Evolutionary conservation across 2,888 invertebrate species (phyloP), one percentile per base, ranked within the genome.

Genomic region (Zootermopsis nevadensis): DNA sequence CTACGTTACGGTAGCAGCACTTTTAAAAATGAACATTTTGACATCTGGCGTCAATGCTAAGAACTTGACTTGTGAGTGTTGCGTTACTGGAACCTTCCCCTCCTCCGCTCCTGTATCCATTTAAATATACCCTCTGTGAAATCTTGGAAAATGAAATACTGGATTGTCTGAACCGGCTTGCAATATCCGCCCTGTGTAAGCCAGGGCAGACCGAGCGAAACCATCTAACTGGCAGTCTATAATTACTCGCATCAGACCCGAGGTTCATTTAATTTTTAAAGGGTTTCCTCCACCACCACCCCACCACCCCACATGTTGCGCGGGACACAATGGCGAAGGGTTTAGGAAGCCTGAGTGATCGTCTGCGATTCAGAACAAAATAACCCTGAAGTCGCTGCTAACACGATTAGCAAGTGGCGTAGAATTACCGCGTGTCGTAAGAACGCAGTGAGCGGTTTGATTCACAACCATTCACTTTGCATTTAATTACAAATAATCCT

Each of bases 251-350:
- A 55, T 77, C 77, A 77, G 77, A 53, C 31, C 42, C 31, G 55
- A 77, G 19, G 77, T 38, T 77, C 55, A 77, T 77, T 77, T 77
- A 77, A 77, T 77, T 77, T 77, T 77, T 77, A 53, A 77, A 77
- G 55, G 77, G 77, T 77, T 77, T 77, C 77, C 77, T 76, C 42
- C 76, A 42, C 30, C 38, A 27, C 76, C 76, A 69, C 22, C 69
- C 69, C 69, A 24, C 66, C 66, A 4, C 31, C 69, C 33, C 69
- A 69, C 69, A 69, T 69, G 69, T 69, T 69, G 69, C 69, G 69
- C 19, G 69, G 69, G 69, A 24, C 19, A 69, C 33, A 69, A 60
- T 60, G 60, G 8, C 4, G 60, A 69, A 69, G 31, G 33, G 69
- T 69, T 69, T 69, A 69, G 69, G 33, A 69, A 69, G 33, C 69